Evolutionary conservation across 2,113 vertebrate genomes (phyloP), one percentile per base, ranked within the genome.

Genomic region (Sceloporus undulatus): DNA sequence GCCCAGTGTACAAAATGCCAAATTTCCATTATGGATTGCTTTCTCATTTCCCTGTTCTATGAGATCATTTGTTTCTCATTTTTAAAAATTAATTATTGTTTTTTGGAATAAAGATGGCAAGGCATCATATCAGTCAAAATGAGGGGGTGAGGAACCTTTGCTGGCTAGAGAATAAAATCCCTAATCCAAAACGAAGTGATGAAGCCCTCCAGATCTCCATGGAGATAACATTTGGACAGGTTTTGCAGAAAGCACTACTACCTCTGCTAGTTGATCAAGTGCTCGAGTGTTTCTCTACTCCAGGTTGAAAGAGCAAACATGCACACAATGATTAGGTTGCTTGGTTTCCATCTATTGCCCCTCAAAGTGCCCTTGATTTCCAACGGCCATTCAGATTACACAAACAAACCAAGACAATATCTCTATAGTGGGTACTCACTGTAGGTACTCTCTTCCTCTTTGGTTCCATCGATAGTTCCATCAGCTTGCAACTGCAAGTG

Each of bases 401-500:
- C 59, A 83, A 88, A 77, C 56, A n/a, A 79, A 82, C 87, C 48
- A 87, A 76, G 56, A 59, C 42, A 13, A 40, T 4, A 48, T 85
- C 94, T 79, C 85, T 87, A 90, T 80, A 73, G 8, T 3, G 77
- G 82, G 66, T 89, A 99, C 98, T 98, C 97, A 99, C 99, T 98
- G 92, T 98, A 99, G 95, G 97, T 98, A 96, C 97, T 99, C 95
- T 99, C 98, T 90, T 99, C 98, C 90, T 99, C 98, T 96, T 99
- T 99, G 84, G 98, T 99, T 94, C 99, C 98, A 95, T 99, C 98
- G 85, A 99, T 99, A 94, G 98, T 99, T 96, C 99, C 99, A 97
- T 99, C 99, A 94, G 98, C 98, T 96, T 99, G 99, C 94, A 99
- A 96, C 96, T 99, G 98, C 96, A 99, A 97, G 97, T 99, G 98